Evolutionary conservation across 2,113 vertebrate genomes (phyloP).

Genomic region (Nipponia nippon): DNA sequence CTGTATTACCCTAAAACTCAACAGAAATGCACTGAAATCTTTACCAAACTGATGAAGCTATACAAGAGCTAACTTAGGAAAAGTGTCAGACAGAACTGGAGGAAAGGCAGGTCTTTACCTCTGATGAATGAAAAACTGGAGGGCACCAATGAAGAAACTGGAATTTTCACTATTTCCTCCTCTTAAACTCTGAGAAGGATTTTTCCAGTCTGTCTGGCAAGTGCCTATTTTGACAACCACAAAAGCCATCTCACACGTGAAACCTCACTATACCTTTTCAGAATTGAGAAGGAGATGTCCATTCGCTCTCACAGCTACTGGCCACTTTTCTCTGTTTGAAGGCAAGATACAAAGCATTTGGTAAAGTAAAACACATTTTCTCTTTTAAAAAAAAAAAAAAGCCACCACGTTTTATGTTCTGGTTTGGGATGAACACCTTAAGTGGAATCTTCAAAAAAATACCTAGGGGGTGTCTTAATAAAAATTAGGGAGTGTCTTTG

Average conservation of each 20-base stretch:
- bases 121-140: neutral
- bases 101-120: neutral
- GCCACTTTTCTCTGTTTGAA: slow-evolving; percentile 89
- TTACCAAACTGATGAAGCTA: neutral
- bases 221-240: neutral
- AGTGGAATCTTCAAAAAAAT: neutral
- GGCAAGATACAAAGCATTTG: neutral
- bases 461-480: neutral
- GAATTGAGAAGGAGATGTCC: slow-evolving; percentile 97
- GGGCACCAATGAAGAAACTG: neutral
- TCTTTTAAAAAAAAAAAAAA: neutral
- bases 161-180: neutral
- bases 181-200: neutral
- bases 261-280: slow-evolving; percentile 84
- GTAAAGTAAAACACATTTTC: neutral
- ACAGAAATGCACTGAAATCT: neutral
- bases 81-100: neutral
- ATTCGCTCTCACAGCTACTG: slow-evolving; percentile 91
- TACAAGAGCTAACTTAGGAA: neutral
- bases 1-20: neutral
- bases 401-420: neutral
- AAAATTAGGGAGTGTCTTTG: neutral
- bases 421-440: neutral
- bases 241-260: neutral
- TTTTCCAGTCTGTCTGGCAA: neutral